These are phyloP conservation scores for Rousettus leschenaultii DNA, from an alignment of 2,113 vertebrate genomes.

Conservation along the genomic window DNA sequence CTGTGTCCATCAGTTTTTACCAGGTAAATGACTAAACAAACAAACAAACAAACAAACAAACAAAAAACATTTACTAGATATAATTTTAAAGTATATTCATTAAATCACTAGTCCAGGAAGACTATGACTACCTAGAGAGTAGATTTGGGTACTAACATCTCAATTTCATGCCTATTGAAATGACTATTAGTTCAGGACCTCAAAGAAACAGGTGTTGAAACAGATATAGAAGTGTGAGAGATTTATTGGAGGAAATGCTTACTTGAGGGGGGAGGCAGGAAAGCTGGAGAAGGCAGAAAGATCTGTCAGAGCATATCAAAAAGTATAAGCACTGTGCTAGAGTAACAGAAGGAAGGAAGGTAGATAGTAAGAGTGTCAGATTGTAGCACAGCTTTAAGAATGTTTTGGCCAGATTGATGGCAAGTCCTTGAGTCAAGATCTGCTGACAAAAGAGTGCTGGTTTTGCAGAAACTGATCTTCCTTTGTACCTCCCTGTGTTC, in stretches of 20 bases:
- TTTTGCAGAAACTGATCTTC: not conserved
- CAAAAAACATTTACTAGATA: not conserved
- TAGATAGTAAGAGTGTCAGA: not conserved
- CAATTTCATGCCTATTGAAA: not conserved
- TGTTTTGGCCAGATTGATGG: not conserved
- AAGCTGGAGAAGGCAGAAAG: not conserved
- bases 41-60: not conserved
- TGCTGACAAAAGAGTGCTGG: not conserved
- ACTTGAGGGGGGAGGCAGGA: not conserved
- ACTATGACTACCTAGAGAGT: not conserved
- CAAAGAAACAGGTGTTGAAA: not conserved
- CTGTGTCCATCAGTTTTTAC: not conserved
- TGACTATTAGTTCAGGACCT: not conserved
- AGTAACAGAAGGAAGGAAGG: not conserved
- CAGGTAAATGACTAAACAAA: not conserved
- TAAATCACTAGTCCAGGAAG: not conserved
- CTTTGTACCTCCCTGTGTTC: not conserved
- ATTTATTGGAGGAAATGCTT: not conserved
- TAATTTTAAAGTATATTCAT: not conserved
- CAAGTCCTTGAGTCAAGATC: not conserved
- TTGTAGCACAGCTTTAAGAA: not conserved
- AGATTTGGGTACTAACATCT: not conserved
- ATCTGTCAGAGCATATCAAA: not conserved
- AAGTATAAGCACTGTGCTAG: not conserved
- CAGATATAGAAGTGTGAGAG: not conserved